Evolutionary conservation across 2,888 invertebrate species (phyloP).

Genomic region (Amphimallon solstitiale): DNA sequence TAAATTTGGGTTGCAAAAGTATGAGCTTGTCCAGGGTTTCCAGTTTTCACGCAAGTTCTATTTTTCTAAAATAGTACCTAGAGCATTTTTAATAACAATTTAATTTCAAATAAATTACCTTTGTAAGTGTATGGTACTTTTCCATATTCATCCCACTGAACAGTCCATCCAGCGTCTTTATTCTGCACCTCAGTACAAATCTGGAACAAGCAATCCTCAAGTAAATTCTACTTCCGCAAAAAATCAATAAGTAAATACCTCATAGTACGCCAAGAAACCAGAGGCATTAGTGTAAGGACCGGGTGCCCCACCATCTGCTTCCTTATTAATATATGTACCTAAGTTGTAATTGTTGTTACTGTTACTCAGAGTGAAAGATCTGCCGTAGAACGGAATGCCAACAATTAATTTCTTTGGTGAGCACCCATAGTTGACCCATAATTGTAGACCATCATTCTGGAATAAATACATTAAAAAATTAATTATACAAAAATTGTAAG

Average conservation of each 20-base stretch:
- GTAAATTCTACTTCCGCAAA: not conserved
- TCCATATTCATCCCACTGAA: constrained; percentile 84
- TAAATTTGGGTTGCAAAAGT: too few species aligned
- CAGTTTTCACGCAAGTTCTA: too few species aligned
- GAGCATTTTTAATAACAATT: not conserved
- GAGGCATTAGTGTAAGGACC: constrained; percentile 88
- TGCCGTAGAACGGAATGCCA: constrained; percentile 90
- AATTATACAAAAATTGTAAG: not conserved
- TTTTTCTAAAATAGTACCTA: not conserved
- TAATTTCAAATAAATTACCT: constrained; percentile 66
- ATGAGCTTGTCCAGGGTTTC: too few species aligned
- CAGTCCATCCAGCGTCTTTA: constrained; percentile 79
- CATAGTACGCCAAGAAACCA: constrained; percentile 88
- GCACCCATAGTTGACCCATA: constrained; percentile 92
- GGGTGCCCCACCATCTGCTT: constrained; percentile 87
- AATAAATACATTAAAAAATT: not conserved
- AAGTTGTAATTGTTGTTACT: constrained; percentile 85
- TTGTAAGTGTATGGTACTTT: constrained; percentile 87
- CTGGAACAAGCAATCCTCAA: constrained; percentile 59
- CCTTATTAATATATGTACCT: constrained; percentile 90
- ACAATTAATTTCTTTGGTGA: constrained; percentile 87
- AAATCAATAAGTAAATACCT: constrained; percentile 65
- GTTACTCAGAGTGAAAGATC: constrained; percentile 82
- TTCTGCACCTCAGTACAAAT: constrained; percentile 82
- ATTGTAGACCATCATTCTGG: constrained; percentile 85